These are phyloP conservation scores for Glyphotaelius pellucidus DNA, from an alignment of 2,888 invertebrate genomes.

Conservation along the genomic window DNA sequence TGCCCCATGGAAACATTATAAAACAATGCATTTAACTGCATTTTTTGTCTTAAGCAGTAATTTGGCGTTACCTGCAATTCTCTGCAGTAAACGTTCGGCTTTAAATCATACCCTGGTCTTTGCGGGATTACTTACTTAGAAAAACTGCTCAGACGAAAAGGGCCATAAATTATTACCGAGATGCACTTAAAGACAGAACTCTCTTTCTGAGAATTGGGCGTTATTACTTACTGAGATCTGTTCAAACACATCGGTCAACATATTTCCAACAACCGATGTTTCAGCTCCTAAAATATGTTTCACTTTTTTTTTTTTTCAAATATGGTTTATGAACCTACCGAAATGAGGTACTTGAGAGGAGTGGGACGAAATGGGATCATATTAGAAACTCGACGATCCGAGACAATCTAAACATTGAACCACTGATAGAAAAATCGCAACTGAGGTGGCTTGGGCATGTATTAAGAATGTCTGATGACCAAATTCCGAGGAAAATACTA, in stretches of 20 bases:
- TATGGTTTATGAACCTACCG: too few species aligned
- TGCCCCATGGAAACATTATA: conserved; percentile 13
- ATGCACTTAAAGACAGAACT: conserved; percentile 40
- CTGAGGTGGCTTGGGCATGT: too few species aligned
- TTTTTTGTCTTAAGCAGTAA: background rate
- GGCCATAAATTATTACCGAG: conserved; percentile 53
- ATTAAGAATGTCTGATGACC: too few species aligned
- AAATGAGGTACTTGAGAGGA: too few species aligned
- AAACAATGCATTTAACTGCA: conserved; percentile 24
- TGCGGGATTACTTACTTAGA: conserved; percentile 3
- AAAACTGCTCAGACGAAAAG: conserved; percentile 32
- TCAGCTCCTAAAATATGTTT: background rate
- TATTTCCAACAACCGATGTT: conserved; percentile 27
- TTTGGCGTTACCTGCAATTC: conserved; percentile 39
- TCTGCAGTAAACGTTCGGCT: background rate
- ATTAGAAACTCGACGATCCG: too few species aligned
- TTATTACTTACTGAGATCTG: conserved; percentile 51
- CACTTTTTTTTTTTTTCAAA: too few species aligned
- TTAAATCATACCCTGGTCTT: conserved; percentile 22
- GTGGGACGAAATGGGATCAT: too few species aligned
- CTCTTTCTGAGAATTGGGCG: conserved; percentile 46
- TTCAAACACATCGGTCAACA: conserved; percentile 55
- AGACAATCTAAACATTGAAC: too few species aligned
- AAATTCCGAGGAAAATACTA: too few species aligned
- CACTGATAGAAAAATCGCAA: too few species aligned